Percentiles rank a stretch among this genome's conserved stretches.
phyloP scores from a whole-genome alignment of 2,113 vertebrate species.

The Silurus glanis region DNA sequence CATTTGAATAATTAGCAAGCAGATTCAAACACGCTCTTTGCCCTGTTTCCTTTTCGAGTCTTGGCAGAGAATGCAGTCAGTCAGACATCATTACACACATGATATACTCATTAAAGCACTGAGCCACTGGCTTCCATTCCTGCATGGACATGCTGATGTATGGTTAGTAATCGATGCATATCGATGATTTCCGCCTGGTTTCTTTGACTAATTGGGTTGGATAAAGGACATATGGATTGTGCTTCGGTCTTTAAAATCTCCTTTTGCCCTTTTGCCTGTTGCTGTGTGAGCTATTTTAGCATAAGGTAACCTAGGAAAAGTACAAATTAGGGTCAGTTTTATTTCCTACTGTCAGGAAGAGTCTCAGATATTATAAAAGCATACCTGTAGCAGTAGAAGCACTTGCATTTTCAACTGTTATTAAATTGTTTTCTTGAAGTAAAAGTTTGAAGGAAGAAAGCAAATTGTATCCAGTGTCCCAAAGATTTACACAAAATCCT shows the following conservation, averaged over 20 bases:
- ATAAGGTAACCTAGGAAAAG: neutral
- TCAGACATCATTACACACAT: slow-evolving; percentile 32
- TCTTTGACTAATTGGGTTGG: slow-evolving; percentile 34
- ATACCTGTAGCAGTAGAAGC: neutral
- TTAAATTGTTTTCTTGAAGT: neutral
- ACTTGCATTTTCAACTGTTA: neutral
- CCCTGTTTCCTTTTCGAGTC: neutral
- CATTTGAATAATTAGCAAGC: neutral
- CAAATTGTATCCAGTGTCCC: neutral
- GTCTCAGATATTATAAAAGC: neutral
- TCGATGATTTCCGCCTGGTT: slow-evolving; percentile 4
- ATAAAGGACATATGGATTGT: neutral
- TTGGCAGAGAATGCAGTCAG: slow-evolving; percentile 29
- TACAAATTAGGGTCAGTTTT: neutral
- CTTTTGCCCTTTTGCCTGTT: neutral
- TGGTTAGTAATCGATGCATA: slow-evolving; percentile 29
- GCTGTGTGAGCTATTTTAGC: neutral
- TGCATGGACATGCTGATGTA: slow-evolving; percentile 34
- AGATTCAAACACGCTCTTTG: slow-evolving; percentile 28
- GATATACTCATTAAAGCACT: slow-evolving; percentile 36
- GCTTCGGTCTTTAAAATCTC: neutral
- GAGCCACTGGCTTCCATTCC: slow-evolving; percentile 18
- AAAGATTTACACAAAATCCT: too few species aligned
- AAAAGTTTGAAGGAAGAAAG: neutral
- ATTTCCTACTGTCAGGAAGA: neutral